A percentile compares a stretch with the other conserved stretches of the same genome.
These are phyloP conservation scores for Anguilla megastoma DNA, from an alignment of 2,797 vertebrate species.

Conservation along the genomic window DNA sequence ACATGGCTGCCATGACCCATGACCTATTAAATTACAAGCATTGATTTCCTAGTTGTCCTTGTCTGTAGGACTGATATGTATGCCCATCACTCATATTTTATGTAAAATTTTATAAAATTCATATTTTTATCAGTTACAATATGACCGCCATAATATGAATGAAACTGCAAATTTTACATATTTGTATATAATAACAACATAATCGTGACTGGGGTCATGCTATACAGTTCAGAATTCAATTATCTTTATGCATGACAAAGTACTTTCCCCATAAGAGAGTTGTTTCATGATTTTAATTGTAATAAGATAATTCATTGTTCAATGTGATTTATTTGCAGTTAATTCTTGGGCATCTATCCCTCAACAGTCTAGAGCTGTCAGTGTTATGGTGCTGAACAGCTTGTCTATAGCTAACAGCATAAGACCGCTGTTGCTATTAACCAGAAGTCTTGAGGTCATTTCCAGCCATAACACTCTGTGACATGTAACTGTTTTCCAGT, in stretches of 20 bases:
- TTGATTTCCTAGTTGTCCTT: not conserved
- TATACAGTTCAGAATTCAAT: not conserved
- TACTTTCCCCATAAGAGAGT: not conserved
- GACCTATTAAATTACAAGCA: not conserved
- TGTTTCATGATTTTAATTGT: not conserved
- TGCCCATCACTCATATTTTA: not conserved
- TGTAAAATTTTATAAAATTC: not conserved
- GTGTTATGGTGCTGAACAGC: too few species aligned
- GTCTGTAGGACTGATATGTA: not conserved
- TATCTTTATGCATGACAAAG: not conserved
- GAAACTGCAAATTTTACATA: not conserved
- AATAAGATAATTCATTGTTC: not conserved
- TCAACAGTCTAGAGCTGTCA: not conserved
- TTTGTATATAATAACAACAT: not conserved
- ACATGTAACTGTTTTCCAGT: not conserved
- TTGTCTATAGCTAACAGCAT: too few species aligned
- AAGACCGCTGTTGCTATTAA: not conserved
- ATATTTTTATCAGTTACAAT: not conserved
- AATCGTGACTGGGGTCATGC: not conserved
- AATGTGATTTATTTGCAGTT: constrained; percentile 5
- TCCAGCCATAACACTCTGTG: not conserved
- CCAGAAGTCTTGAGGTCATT: not conserved
- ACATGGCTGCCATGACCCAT: not conserved
- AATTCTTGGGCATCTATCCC: not conserved
- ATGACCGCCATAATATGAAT: not conserved